Percentiles rank a stretch among this genome's conserved stretches.
Conservation (phyloP, 2,113 vertebrate species). For the Paracanthobrama guichenoti region DNA sequence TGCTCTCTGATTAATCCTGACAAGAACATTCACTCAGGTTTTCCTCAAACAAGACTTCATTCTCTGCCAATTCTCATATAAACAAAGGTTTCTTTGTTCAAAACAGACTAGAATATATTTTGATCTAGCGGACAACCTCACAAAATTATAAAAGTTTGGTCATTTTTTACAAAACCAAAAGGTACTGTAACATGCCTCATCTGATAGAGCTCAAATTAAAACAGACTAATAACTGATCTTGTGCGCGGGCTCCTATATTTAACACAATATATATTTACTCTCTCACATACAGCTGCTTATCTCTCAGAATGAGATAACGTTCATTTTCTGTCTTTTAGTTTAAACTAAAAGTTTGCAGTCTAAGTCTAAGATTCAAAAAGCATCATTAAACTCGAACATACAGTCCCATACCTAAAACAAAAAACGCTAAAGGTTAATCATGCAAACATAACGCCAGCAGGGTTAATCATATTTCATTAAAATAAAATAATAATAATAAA, state of each 20-base stretch:
- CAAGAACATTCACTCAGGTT: conserved; percentile 32
- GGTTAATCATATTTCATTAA: no score
- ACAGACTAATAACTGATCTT: background rate
- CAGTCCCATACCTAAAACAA: background rate
- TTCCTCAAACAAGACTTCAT: conserved; percentile 27
- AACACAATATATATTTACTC: background rate
- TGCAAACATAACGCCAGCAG: no score
- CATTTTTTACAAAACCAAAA: conserved; percentile 18
- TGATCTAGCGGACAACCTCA: conserved; percentile 6
- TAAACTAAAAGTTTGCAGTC: background rate
- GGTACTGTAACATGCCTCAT: no score
- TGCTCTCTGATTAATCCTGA: conserved; percentile 36
- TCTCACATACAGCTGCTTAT: background rate
- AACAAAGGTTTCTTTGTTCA: conserved; percentile 44
- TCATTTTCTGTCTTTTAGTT: background rate
- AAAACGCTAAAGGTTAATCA: no score
- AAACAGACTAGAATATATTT: conserved; percentile 20
- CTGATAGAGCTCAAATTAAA: no score
- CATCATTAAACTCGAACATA: background rate
- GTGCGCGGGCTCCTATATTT: background rate
- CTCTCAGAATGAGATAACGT: background rate
- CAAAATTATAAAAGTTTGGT: background rate
- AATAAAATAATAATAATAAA: background rate
- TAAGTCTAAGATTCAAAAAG: background rate
- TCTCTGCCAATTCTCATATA: background rate